Evolutionary conservation across 2,888 invertebrate genomes (phyloP), one percentile per base, ranked within the genome.

Genomic region (Machimus atricapillus): DNA sequence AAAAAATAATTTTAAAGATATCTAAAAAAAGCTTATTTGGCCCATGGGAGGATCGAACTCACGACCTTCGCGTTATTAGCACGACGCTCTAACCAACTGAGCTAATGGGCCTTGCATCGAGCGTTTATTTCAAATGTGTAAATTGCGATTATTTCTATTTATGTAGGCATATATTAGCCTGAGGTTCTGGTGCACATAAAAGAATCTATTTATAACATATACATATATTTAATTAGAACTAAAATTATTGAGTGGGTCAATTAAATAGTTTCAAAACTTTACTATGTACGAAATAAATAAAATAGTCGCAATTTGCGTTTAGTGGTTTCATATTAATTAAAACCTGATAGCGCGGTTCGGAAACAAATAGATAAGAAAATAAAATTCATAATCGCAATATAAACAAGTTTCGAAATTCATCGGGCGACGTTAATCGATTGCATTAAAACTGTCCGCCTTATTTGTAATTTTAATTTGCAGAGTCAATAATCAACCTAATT

Each of bases 31-130:
- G n/a, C 8, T 9, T 16, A 14, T 4, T 1, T 92, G 91, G 92
- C 91, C 91, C 92, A 92, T 91, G 92, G 89, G 92, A 91, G 92
- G 92, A 92, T 92, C 92, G 92, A 92, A 92, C 92, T 91, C 91
- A 90, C 91, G 92, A 91, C 92, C 92, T 92, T 92, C 92, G 92
- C 91, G 92, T 92, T 92, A 92, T 92, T 92, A 92, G 92, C 92
- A 92, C 92, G 92, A 92, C 92, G 92, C 93, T 92, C 92, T 93
- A 92, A 92, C 93, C 92, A 92, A 90, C 93, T 92, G 93, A 93
- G 92, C 92, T 92, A 92, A 92, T 92, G 92, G 92, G 92, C 92
- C 92, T 27, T 66, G 66, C 23, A 8, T 8, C 6, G 0, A 0
- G 4, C 56, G 8, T 7, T 56, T 19, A 9, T 19, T 56, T 56